Evolutionary conservation across 2,113 vertebrate species (phyloP), one percentile per base, ranked within the genome.

Genomic region (Plestiodon gilberti): DNA sequence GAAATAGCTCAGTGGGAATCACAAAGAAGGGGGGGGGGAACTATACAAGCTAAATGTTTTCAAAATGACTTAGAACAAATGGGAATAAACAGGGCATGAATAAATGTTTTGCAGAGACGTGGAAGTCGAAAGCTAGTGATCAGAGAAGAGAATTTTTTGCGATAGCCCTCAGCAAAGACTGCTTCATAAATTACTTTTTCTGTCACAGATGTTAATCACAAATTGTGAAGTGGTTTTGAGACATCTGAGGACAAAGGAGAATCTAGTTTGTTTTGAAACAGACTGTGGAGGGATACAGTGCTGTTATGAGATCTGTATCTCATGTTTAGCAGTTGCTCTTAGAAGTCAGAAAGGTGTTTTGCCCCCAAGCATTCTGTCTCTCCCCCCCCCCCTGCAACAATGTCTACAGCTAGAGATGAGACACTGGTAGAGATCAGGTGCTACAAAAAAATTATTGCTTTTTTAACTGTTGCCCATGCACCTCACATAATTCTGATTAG

Each of bases 1-100:
- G 83, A 64, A 86, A 80, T 74, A 73, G 78, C 67, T 86, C 69
- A 33, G 69, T 48, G 28, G 11, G 20, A 43, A 71, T 86, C n/a
- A 33, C 38, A 74, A 62, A 80, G 82, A 84, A 84, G 74, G 30
- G 30, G 40, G 20, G 14, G 61, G 25, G 14, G 38, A 76, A 76
- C 40, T 25, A 64, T 48, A 75, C 18, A 76, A 76, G 38, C 30
- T 52, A 22, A 62, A 48, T 61, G 9, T 74, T 80, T 52, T 71
- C 33, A 57, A 86, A 86, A 61, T 57, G 30, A 33, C 73, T 73
- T 62, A 35, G 20, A 52, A 52, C 40, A 80, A 64, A 86, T 62
- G 6, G 57, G 69, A 73, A 80, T 48, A 86, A 86, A 73, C 13
- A 80, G 84, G 23, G n/a, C 28, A 10, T 23, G 18, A 43, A 78